These are phyloP conservation scores for Diadumene lineata DNA, from an alignment of 92 coral and sea anemone species.

Conservation along the genomic window DNA sequence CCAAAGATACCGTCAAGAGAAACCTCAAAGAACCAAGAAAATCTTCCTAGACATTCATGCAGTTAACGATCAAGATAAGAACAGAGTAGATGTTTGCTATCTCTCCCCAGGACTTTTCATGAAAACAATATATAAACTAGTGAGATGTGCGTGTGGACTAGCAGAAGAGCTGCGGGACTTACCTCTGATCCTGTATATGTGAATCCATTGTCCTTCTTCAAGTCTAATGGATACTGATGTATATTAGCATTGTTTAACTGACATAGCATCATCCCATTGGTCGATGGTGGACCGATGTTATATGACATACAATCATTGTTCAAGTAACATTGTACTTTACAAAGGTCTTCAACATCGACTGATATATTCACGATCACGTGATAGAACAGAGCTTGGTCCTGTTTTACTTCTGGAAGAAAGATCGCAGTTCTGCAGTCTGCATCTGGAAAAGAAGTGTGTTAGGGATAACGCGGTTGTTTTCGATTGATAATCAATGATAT, in stretches of 20 bases:
- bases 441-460: background rate
- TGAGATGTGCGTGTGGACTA: no score
- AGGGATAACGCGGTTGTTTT: no score
- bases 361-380: slow-evolving; percentile 27
- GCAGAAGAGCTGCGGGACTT: no score
- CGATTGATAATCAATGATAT: no score
- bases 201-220: slow-evolving; percentile 8
- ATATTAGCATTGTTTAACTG: slow-evolving; percentile 36
- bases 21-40: no score
- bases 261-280: slow-evolving; percentile 24
- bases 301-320: slow-evolving; percentile 28
- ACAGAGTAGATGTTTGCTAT: no score
- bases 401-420: no score
- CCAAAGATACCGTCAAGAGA: background rate
- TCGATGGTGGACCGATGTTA: slow-evolving; percentile 17
- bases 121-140: no score
- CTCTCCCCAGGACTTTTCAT: no score
- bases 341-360: background rate
- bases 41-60: no score
- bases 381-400: background rate
- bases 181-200: slow-evolving; percentile 19
- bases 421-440: background rate
- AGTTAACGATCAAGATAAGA: no score
- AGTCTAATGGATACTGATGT: slow-evolving; percentile 24
- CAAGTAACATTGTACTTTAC: slow-evolving; percentile 10